Conservation (phyloP, 2,888 invertebrate species). For the Drosophila kokeensis region DNA sequence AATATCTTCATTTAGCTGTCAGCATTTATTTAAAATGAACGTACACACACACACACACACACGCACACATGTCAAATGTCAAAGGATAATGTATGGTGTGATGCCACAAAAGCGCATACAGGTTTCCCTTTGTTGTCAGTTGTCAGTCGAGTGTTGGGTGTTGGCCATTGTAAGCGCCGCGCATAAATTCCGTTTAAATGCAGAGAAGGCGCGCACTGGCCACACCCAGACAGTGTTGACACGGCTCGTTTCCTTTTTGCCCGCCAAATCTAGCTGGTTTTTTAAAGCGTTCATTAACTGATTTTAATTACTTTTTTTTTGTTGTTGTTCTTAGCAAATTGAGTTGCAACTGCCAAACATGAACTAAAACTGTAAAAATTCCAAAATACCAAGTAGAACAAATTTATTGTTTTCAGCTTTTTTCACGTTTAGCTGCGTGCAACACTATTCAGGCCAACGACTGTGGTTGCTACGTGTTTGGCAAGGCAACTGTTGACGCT, state of each 20-base stretch:
- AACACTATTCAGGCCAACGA: not conserved
- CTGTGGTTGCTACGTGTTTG: constrained; percentile 42
- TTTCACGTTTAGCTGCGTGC: not conserved
- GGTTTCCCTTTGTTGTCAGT: constrained; percentile 25
- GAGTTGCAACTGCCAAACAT: not conserved
- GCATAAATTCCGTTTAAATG: constrained; percentile 66
- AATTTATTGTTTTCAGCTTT: not conserved
- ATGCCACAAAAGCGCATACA: constrained; percentile 25
- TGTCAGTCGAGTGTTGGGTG: not conserved
- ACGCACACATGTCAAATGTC: constrained; percentile 10
- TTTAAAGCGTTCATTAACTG: not conserved
- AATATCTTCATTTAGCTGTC: constrained; percentile 78
- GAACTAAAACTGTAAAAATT: not conserved
- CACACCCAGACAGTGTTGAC: constrained; percentile 39
- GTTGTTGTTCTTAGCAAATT: not conserved
- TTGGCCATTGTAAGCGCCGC: constrained; percentile 29
- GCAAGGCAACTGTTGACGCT: constrained; percentile 44
- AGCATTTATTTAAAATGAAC: constrained; percentile 72
- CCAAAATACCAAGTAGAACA: not conserved
- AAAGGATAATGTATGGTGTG: constrained; percentile 25
- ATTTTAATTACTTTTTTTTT: not conserved
- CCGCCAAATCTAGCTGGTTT: not conserved
- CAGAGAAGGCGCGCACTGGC: constrained; percentile 44
- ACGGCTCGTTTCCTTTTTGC: not conserved
- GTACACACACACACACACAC: constrained; percentile 4